Conservation (phyloP, 2,113 vertebrate genomes). For the Beaufortia kweichowensis region DNA sequence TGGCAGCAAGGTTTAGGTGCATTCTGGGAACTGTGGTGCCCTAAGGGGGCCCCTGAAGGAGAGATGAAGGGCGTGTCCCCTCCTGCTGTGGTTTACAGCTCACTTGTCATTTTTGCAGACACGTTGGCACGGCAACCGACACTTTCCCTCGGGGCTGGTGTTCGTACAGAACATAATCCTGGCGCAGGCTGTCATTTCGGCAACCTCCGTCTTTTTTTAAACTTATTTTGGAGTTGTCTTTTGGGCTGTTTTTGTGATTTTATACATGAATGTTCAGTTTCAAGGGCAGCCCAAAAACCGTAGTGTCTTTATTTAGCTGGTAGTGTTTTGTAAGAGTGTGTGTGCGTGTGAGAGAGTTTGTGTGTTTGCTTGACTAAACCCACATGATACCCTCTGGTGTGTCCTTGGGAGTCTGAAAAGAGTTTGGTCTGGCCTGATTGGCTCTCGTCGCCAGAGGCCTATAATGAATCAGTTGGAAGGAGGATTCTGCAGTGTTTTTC, state of each 20-base stretch:
- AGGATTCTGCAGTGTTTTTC: slow-evolving; percentile 22
- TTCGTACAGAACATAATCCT: slow-evolving; percentile 49
- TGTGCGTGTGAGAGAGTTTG: slow-evolving; percentile 17
- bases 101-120: slow-evolving; percentile 52
- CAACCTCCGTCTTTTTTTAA: slow-evolving; percentile 47
- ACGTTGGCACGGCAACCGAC: slow-evolving; percentile 51
- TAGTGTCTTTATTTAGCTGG: slow-evolving; percentile 67
- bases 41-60: slow-evolving; percentile 7
- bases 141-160: slow-evolving; percentile 57
- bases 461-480: slow-evolving; percentile 11
- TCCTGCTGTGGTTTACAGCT: slow-evolving; percentile 50
- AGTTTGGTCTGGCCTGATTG: slow-evolving; percentile 42
- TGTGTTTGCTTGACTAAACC: slow-evolving; percentile 23
- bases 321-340: slow-evolving; percentile 41
- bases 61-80: slow-evolving; percentile 40
- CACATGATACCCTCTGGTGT: slow-evolving; percentile 15
- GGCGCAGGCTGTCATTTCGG: slow-evolving; percentile 53
- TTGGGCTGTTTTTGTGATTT: slow-evolving; percentile 42
- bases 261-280: slow-evolving; percentile 61
- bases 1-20: slow-evolving; percentile 36
- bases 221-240: slow-evolving; percentile 39
- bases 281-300: slow-evolving; percentile 65
- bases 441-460: slow-evolving; percentile 9
- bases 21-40: slow-evolving; percentile 43
- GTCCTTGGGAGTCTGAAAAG: slow-evolving; percentile 62